phyloP scores from a whole-genome alignment of 2,797 vertebrate species.

The Hippocampus kuda region DNA sequence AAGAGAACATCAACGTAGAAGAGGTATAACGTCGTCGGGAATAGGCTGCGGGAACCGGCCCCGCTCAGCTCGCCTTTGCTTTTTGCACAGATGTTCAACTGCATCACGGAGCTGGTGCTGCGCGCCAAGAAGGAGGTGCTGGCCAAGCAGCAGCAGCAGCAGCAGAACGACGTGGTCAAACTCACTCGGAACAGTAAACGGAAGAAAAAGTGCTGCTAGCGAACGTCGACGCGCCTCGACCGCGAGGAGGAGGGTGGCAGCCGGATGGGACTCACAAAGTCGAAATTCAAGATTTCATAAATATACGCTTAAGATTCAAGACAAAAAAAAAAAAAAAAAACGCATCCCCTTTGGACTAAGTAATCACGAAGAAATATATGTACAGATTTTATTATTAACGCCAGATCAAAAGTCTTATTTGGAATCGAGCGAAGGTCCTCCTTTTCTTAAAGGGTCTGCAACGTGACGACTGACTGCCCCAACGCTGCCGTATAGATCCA shows the following conservation, averaged over 20 bases:
- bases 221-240: constrained; percentile 37
- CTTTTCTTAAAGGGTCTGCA: constrained; percentile 66
- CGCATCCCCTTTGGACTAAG: constrained; percentile 67
- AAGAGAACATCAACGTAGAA: constrained; percentile 97
- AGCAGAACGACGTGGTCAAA: constrained; percentile 97
- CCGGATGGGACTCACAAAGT: constrained; percentile 57
- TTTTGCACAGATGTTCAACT: constrained; percentile 91
- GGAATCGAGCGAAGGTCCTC: constrained; percentile 75
- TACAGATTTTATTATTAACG: constrained; percentile 73
- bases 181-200: constrained; percentile 97
- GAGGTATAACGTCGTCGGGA: constrained; percentile 67
- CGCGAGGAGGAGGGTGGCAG: constrained; percentile 16
- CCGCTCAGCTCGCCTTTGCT: constrained; percentile 3
- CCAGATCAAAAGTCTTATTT: constrained; percentile 69
- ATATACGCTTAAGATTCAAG: constrained; percentile 51
- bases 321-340: constrained; percentile 19
- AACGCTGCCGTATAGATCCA: constrained; percentile 62
- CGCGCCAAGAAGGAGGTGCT: constrained; percentile 95
- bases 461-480: constrained; percentile 72
- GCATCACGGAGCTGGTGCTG: constrained; percentile 97
- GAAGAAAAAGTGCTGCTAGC: constrained; percentile 98
- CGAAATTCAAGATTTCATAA: constrained; percentile 69
- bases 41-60: not conserved
- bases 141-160: constrained; percentile 95
- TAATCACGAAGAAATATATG: constrained; percentile 64